These are phyloP conservation scores for Drosophila helvetica DNA, from an alignment of 2,888 invertebrate species.

Conservation along the genomic window DNA sequence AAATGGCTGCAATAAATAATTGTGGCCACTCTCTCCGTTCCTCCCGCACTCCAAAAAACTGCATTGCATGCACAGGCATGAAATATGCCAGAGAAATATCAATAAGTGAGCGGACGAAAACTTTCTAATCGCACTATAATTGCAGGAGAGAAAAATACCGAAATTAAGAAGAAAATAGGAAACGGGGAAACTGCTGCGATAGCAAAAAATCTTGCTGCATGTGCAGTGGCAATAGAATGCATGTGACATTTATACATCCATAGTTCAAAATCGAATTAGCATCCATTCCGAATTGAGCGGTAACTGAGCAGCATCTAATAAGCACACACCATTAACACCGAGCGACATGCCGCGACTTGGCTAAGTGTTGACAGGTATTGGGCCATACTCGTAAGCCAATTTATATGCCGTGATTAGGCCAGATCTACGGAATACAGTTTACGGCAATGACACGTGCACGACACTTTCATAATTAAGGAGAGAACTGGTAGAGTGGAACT, in stretches of 20 bases:
- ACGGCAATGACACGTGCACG: constrained; percentile 67
- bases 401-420: constrained; percentile 58
- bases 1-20: constrained; percentile 72
- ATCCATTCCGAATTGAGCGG: constrained; percentile 17
- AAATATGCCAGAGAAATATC: constrained; percentile 63
- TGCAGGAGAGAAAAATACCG: constrained; percentile 49
- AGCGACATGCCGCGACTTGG: constrained; percentile 52
- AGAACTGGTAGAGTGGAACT: constrained; percentile 13
- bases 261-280: background rate
- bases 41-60: constrained; percentile 25
- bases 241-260: background rate
- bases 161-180: constrained; percentile 41
- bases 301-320: constrained; percentile 30
- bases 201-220: no score
- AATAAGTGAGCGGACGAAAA: constrained; percentile 58
- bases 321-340: constrained; percentile 51
- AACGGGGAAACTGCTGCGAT: constrained; percentile 11
- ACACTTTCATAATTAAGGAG: constrained; percentile 78
- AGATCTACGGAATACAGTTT: constrained; percentile 59
- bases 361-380: constrained; percentile 53
- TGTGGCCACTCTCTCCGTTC: constrained; percentile 44
- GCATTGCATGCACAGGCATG: constrained; percentile 43
- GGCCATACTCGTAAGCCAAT: constrained; percentile 51
- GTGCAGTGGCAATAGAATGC: no score
- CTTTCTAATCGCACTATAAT: constrained; percentile 82